Evolutionary conservation across 2,113 vertebrate genomes (phyloP).

Genomic region (Istiophorus platypterus): DNA sequence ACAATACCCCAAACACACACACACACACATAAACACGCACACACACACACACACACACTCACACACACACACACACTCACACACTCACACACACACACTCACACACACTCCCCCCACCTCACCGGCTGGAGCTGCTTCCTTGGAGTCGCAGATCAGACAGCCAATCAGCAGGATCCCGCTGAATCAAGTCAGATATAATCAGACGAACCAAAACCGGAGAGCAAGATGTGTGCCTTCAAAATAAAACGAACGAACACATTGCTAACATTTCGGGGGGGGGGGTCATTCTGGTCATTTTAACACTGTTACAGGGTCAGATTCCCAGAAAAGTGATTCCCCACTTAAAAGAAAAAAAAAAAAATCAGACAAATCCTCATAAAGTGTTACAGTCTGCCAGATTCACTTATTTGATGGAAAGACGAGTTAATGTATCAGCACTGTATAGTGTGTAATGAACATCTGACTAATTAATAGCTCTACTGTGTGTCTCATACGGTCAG

Average conservation of each 20-base stretch:
- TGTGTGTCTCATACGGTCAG: too few species aligned
- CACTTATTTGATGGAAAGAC: not conserved
- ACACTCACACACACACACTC: slow-evolving; percentile 12
- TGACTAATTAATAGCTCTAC: too few species aligned
- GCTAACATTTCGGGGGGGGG: too few species aligned
- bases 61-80: not conserved
- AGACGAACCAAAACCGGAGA: not conserved
- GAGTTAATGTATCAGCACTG: not conserved
- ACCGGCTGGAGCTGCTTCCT: slow-evolving; percentile 61
- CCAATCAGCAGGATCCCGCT: slow-evolving; percentile 48
- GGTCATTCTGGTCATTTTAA: too few species aligned
- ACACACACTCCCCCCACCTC: slow-evolving; percentile 31
- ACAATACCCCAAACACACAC: too few species aligned
- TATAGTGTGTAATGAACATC: not conserved
- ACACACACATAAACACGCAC: not conserved
- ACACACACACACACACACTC: not conserved
- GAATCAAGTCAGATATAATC: slow-evolving; percentile 42
- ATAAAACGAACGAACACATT: slow-evolving; percentile 17
- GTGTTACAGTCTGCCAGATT: not conserved
- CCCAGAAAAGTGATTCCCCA: too few species aligned
- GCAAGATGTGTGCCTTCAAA: slow-evolving; percentile 39
- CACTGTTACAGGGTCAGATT: not conserved
- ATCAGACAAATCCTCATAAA: too few species aligned
- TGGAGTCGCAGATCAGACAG: slow-evolving; percentile 35
- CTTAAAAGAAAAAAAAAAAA: too few species aligned